These are phyloP conservation scores for Limenitis camilla DNA, from an alignment of 2,888 invertebrate genomes.

Conservation along the genomic window DNA sequence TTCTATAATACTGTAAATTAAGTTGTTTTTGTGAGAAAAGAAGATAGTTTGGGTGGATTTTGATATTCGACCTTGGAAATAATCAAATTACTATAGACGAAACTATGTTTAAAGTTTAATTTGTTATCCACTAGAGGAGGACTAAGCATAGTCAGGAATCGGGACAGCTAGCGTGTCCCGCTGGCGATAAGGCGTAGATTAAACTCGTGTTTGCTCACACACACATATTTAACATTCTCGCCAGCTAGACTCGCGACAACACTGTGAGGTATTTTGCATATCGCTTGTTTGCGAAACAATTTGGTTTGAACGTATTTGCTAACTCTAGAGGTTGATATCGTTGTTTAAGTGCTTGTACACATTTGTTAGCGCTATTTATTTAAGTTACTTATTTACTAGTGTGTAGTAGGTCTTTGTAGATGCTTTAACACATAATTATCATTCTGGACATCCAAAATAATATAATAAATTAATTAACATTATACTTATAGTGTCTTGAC, in stretches of 20 bases:
- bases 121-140: too few species aligned
- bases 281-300: slow-evolving; percentile 60
- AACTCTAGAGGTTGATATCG: slow-evolving; percentile 25
- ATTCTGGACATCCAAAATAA: too few species aligned
- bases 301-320: slow-evolving; percentile 53
- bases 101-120: too few species aligned
- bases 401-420: neutral
- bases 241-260: slow-evolving; percentile 54
- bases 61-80: too few species aligned
- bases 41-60: too few species aligned
- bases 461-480: too few species aligned
- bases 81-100: too few species aligned
- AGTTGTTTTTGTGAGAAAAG: too few species aligned
- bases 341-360: slow-evolving; percentile 18
- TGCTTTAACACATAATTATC: too few species aligned
- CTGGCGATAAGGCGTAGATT: slow-evolving; percentile 66
- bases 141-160: slow-evolving; percentile 6
- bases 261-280: slow-evolving; percentile 60
- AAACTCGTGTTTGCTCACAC: slow-evolving; percentile 65
- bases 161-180: slow-evolving; percentile 30
- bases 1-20: too few species aligned
- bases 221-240: slow-evolving; percentile 65
- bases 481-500: too few species aligned
- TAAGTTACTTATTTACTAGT: neutral
- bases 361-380: slow-evolving; percentile 8